Conservation (phyloP, 1,140 invertebrate genomes). For the Harpegnathos saltator region DNA sequence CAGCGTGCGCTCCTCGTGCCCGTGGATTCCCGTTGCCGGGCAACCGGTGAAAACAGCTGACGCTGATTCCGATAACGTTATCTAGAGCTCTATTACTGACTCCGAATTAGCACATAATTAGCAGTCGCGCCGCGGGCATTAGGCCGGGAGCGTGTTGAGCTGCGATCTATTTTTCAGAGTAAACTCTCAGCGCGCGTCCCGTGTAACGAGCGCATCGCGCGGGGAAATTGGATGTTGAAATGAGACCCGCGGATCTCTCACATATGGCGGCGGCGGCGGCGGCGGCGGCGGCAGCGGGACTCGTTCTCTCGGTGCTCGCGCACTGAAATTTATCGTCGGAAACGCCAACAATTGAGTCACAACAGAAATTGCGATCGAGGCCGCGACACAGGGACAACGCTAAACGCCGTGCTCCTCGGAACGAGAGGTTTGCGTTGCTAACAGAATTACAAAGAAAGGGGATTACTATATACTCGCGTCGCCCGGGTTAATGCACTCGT, state of each 20-base stretch:
- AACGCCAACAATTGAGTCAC: background rate
- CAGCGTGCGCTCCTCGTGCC: slow-evolving; percentile 5
- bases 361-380: background rate
- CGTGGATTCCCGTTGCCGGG: slow-evolving; percentile 22
- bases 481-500: slow-evolving; percentile 33
- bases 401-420: background rate
- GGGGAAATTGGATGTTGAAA: slow-evolving; percentile 21
- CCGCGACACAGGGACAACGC: background rate
- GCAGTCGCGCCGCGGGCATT: slow-evolving; percentile 44
- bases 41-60: slow-evolving; percentile 65
- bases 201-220: slow-evolving; percentile 13
- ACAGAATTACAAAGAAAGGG: slow-evolving; percentile 17
- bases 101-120: slow-evolving; percentile 73
- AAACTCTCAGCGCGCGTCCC: slow-evolving; percentile 41
- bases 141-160: slow-evolving; percentile 56
- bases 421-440: background rate
- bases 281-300: no score
- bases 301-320: no score
- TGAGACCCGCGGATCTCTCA: background rate
- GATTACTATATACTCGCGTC: slow-evolving; percentile 31
- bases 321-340: slow-evolving; percentile 1
- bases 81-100: slow-evolving; percentile 63
- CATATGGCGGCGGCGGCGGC: no score
- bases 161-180: slow-evolving; percentile 63
- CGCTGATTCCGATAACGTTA: slow-evolving; percentile 53